phyloP scores from a whole-genome alignment of 2,888 invertebrate genomes.

The Dendrolimus houi region DNA sequence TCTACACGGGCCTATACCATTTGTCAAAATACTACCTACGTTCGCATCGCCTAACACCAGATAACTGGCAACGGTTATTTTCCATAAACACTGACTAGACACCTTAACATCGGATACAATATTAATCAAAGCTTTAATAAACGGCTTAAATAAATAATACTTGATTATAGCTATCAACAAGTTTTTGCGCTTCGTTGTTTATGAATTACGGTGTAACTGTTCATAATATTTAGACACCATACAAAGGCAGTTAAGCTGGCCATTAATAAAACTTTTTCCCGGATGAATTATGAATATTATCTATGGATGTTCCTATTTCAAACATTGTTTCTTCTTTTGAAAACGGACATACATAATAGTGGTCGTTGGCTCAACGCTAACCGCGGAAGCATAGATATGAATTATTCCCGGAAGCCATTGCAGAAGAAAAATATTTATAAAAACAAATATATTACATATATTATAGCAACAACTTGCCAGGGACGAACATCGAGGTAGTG shows the following conservation, averaged over 20 bases:
- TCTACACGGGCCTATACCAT: constrained; percentile 29
- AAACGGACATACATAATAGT: too few relatives aligned
- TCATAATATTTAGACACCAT: background rate
- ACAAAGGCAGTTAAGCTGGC: background rate
- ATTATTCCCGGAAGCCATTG: too few relatives aligned
- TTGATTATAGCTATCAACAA: constrained; percentile 19
- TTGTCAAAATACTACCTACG: constrained; percentile 34
- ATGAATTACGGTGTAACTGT: constrained; percentile 11
- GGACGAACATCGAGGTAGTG: too few relatives aligned
- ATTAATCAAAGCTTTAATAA: constrained; percentile 25
- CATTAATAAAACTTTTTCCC: background rate
- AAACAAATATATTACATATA: too few relatives aligned
- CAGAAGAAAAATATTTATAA: too few relatives aligned
- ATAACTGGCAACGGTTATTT: constrained; percentile 18
- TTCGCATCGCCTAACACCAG: constrained; percentile 7
- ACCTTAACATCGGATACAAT: constrained; percentile 22
- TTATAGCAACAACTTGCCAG: too few relatives aligned
- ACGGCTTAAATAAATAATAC: constrained; percentile 7
- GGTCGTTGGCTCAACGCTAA: too few relatives aligned
- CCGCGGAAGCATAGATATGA: too few relatives aligned
- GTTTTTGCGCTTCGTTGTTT: constrained; percentile 17
- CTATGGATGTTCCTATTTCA: background rate
- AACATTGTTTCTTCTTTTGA: background rate
- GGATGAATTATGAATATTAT: background rate
- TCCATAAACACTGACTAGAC: constrained; percentile 21